A percentile compares a stretch with the other conserved stretches of the same genome.
Conservation (phyloP, 2,797 vertebrate species). For the Rhinogobio ventralis region DNA sequence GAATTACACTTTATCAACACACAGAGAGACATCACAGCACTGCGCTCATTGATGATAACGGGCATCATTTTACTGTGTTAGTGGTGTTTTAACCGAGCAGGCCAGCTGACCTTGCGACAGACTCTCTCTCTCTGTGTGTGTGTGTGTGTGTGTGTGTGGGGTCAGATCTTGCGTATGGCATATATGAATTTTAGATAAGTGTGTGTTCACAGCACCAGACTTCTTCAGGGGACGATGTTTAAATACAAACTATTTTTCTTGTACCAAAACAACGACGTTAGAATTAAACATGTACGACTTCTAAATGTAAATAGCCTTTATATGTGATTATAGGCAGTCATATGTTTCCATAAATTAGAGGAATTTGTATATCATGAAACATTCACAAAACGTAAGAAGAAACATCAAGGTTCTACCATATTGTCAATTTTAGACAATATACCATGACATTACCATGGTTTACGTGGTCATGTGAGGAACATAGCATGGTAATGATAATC, state of each 20-base stretch:
- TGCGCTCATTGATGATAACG: neutral
- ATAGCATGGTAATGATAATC: neutral
- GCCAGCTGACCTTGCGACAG: conserved; percentile 37
- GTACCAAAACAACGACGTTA: neutral
- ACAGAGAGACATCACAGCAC: neutral
- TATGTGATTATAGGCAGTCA: neutral
- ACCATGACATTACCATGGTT: neutral
- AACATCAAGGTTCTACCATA: no score
- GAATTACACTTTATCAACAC: neutral
- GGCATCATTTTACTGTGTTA: neutral
- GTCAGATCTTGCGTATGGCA: neutral
- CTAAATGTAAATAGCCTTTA: neutral
- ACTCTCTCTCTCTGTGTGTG: neutral
- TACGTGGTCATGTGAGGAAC: neutral
- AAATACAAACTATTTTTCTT: neutral
- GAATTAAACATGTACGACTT: neutral
- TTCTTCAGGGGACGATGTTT: neutral
- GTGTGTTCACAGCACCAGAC: neutral
- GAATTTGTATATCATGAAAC: no score
- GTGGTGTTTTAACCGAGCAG: neutral
- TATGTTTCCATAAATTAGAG: neutral
- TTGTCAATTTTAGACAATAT: neutral
- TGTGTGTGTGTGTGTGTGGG: neutral
- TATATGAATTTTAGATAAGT: neutral
- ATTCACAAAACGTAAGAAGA: neutral